phyloP scores from a whole-genome alignment of 2,888 invertebrate genomes.

The Xiphydria camelus region DNA sequence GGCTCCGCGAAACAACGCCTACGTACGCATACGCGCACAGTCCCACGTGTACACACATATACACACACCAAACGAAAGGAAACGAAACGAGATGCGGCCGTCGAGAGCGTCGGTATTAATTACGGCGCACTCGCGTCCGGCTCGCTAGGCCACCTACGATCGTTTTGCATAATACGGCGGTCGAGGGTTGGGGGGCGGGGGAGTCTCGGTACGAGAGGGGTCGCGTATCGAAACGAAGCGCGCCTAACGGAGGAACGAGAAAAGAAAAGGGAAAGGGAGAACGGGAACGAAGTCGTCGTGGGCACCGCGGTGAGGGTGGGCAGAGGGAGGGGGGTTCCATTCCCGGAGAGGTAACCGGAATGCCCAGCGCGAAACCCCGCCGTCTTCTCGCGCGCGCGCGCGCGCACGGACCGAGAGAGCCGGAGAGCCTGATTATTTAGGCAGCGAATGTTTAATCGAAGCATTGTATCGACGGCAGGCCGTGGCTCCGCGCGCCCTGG shows the following conservation, averaged over 20 bases:
- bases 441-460: slow-evolving; percentile 57
- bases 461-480: slow-evolving; percentile 53
- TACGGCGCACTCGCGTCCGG: slow-evolving; percentile 37
- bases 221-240: neutral
- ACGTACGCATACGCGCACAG: too few relatives aligned
- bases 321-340: slow-evolving; percentile 29
- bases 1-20: too few relatives aligned
- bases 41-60: too few relatives aligned
- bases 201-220: too few relatives aligned
- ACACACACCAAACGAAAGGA: slow-evolving; percentile 24
- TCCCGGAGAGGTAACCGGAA: slow-evolving; percentile 37
- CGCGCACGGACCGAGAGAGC: slow-evolving; percentile 24
- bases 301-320: neutral
- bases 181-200: slow-evolving; percentile 30
- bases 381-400: too few relatives aligned
- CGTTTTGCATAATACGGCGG: slow-evolving; percentile 48
- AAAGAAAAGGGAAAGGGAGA: neutral
- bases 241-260: neutral
- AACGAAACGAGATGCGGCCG: neutral
- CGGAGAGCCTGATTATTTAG: slow-evolving; percentile 55
- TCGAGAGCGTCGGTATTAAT: slow-evolving; percentile 39
- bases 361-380: slow-evolving; percentile 20
- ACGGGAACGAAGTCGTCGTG: neutral
- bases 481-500: slow-evolving; percentile 20
- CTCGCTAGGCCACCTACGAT: slow-evolving; percentile 47